Percentiles rank a stretch among this genome's conserved stretches.
Conservation (phyloP, 2,113 vertebrate genomes). For the Sander lucioperca region DNA sequence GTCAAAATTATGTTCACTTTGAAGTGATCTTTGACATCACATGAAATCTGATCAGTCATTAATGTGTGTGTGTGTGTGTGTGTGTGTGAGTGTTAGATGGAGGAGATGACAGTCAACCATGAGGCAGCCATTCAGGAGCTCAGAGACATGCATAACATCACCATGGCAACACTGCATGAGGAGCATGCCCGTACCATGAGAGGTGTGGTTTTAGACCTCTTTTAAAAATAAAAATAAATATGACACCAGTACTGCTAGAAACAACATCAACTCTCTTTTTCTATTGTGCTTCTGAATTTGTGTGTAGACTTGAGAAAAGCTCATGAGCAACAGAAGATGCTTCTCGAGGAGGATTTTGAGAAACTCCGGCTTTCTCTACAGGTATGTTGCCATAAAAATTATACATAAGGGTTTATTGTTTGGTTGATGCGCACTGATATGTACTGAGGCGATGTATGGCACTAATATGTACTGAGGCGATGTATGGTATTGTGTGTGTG, state of each 20-base stretch:
- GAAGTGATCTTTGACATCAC: not conserved
- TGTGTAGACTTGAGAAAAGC: conserved; percentile 88
- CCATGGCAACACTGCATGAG: conserved; percentile 89
- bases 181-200: conserved; percentile 91
- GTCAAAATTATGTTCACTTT: not conserved
- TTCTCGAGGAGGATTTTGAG: conserved; percentile 93
- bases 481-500: conserved; percentile 2
- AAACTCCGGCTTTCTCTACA: conserved; percentile 92
- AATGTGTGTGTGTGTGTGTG: conserved; percentile 19
- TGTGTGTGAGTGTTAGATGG: conserved; percentile 84
- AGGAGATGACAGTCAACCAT: conserved; percentile 89
- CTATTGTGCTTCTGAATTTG: conserved; percentile 10
- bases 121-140: conserved; percentile 88
- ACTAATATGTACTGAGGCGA: not conserved
- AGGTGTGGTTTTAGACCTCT: conserved; percentile 81
- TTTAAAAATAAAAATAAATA: not conserved
- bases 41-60: not conserved
- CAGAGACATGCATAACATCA: conserved; percentile 88
- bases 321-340: conserved; percentile 92
- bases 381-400: conserved; percentile 67
- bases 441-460: not conserved
- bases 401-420: not conserved
- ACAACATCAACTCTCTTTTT: not conserved
- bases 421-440: not conserved
- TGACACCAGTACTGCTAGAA: not conserved